These are phyloP conservation scores for Leptinotarsa undecemlineata DNA, from an alignment of 1,140 invertebrate genomes.

Conservation along the genomic window DNA sequence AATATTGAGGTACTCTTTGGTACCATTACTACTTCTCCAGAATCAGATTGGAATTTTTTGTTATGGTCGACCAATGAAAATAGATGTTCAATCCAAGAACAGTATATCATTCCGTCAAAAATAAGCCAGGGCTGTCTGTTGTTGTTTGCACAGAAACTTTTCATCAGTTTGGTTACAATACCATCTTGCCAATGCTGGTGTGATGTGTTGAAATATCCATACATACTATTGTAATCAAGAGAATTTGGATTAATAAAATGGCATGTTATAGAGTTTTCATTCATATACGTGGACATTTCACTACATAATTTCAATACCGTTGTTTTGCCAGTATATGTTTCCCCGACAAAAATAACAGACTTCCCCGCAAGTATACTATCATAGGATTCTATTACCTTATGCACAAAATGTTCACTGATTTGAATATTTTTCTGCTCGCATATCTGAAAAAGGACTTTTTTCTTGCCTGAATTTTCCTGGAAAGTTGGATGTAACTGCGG, in stretches of 20 bases:
- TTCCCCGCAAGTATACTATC: slow-evolving; percentile 81
- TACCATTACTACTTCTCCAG: slow-evolving; percentile 80
- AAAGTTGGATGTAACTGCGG: slow-evolving; percentile 58
- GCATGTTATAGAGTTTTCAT: slow-evolving; percentile 50
- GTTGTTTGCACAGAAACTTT: slow-evolving; percentile 66
- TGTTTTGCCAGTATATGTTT: slow-evolving; percentile 72
- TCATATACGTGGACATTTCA: slow-evolving; percentile 15
- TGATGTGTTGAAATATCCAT: slow-evolving; percentile 82
- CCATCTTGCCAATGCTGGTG: slow-evolving; percentile 87
- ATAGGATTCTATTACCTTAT: slow-evolving; percentile 70
- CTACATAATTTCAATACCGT: slow-evolving; percentile 42
- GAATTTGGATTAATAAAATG: slow-evolving; percentile 87
- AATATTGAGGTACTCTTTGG: slow-evolving; percentile 82
- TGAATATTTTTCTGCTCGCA: slow-evolving; percentile 71
- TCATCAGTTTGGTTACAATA: slow-evolving; percentile 73
- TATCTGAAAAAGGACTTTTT: slow-evolving; percentile 48
- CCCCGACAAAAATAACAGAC: slow-evolving; percentile 80
- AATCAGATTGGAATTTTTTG: slow-evolving; percentile 72
- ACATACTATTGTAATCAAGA: slow-evolving; percentile 84
- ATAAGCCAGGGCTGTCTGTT: slow-evolving; percentile 74
- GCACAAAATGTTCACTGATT: slow-evolving; percentile 66
- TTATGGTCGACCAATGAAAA: slow-evolving; percentile 83
- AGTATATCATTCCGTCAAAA: slow-evolving; percentile 88
- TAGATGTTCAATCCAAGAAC: slow-evolving; percentile 92
- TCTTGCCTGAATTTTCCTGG: slow-evolving; percentile 7